Conservation (phyloP, 2,888 invertebrate genomes). For the Molorchus minor region DNA sequence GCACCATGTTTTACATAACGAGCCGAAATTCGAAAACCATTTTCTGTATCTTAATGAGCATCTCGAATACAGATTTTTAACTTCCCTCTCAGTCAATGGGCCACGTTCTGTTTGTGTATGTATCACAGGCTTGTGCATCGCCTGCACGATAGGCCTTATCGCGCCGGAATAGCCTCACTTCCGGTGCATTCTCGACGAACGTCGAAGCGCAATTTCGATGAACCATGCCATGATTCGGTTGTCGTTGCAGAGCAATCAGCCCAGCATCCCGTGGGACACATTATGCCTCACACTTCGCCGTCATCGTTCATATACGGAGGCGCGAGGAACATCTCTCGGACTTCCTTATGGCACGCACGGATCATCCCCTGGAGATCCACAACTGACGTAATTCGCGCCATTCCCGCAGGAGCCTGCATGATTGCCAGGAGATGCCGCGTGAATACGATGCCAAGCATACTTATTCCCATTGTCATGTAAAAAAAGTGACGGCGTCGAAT, state of each 20-base stretch:
- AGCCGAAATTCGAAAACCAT: too few relatives aligned
- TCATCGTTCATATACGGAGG: conserved; percentile 54
- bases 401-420: conserved; percentile 59
- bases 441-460: conserved; percentile 58
- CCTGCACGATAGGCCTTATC: conserved; percentile 35
- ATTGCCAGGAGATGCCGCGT: conserved; percentile 60
- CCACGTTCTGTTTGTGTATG: conserved; percentile 2
- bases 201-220: conserved; percentile 29
- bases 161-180: conserved; percentile 31
- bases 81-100: not conserved
- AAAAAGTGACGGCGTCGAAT: conserved; percentile 42
- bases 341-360: conserved; percentile 57
- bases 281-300: conserved; percentile 58
- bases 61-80: not conserved
- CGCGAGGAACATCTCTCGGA: conserved; percentile 47
- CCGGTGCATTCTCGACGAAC: conserved; percentile 36
- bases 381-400: conserved; percentile 60
- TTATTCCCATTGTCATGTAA: conserved; percentile 57
- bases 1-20: too few relatives aligned
- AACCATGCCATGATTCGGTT: conserved; percentile 51
- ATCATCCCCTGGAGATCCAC: conserved; percentile 51
- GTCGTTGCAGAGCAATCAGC: conserved; percentile 59
- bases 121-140: conserved; percentile 29
- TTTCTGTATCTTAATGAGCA: too few relatives aligned
- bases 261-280: conserved; percentile 57